phyloP scores from a whole-genome alignment of 1,140 invertebrate genomes.

The Bombus pascuorum region DNA sequence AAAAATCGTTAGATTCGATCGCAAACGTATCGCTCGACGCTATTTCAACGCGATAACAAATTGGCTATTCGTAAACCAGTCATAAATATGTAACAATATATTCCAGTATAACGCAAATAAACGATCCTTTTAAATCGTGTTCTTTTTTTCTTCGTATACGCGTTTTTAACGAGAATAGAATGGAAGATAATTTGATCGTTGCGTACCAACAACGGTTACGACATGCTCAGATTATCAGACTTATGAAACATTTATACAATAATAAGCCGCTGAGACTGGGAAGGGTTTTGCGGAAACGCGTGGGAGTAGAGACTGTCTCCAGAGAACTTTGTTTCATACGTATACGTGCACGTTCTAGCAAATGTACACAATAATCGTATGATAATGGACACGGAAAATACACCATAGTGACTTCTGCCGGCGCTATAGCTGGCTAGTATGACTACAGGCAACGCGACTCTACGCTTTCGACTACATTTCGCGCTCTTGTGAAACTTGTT shows the following conservation, averaged over 20 bases:
- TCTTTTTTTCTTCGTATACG: background rate
- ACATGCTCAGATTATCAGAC: background rate
- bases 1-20: background rate
- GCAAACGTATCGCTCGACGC: background rate
- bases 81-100: background rate
- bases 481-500: conserved; percentile 2
- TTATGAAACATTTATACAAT: conserved; percentile 30
- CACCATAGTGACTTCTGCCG: background rate
- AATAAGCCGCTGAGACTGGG: background rate
- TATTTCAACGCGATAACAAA: background rate
- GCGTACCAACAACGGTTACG: conserved; percentile 9
- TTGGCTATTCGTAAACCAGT: background rate
- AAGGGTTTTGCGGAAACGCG: conserved; percentile 3
- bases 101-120: background rate
- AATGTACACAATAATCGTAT: conserved; percentile 23
- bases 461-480: background rate
- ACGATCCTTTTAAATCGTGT: background rate
- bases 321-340: conserved; percentile 20
- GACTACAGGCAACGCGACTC: background rate
- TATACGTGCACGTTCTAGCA: background rate
- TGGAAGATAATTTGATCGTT: conserved; percentile 21
- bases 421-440: too few species aligned
- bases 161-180: background rate
- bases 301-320: conserved; percentile 9
- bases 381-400: conserved; percentile 29